These are phyloP conservation scores for Macroramphosus scolopax DNA, from an alignment of 2,797 vertebrate species.

Conservation along the genomic window DNA sequence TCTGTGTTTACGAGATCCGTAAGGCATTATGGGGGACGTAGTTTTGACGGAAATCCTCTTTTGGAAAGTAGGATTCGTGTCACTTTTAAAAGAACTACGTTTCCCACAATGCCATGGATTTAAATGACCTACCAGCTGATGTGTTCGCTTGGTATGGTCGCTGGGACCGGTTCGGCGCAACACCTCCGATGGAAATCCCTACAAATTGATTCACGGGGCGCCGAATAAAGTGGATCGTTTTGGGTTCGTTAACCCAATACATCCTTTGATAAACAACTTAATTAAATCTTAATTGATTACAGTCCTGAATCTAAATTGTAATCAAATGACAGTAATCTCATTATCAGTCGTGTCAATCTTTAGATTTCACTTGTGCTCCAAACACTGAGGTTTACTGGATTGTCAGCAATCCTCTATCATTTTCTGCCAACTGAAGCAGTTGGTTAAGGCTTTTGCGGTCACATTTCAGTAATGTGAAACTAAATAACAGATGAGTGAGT, in stretches of 20 bases:
- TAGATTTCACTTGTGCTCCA: no score
- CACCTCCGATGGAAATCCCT: not conserved
- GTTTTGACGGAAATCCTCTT: constrained; percentile 24
- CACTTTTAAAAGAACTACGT: constrained; percentile 29
- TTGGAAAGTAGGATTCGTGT: fast-evolving
- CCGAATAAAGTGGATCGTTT: not conserved
- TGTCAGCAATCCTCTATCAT: no score
- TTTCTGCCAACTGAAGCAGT: no score
- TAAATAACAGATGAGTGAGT: no score
- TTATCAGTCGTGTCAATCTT: no score
- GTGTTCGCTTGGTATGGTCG: constrained; percentile 51
- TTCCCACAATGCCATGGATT: constrained; percentile 46
- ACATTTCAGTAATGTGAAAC: no score
- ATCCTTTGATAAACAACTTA: not conserved
- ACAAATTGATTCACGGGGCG: constrained; percentile 1
- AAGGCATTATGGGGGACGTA: constrained; percentile 60
- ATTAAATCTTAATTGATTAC: not conserved
- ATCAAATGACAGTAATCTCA: no score
- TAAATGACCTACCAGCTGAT: constrained; percentile 29
- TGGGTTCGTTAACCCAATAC: constrained; percentile 1
- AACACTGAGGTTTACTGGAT: no score
- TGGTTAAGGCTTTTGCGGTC: no score
- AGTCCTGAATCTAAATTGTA: no score
- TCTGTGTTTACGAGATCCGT: constrained; percentile 64
- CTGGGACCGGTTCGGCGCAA: constrained; percentile 1